These are phyloP conservation scores for Ophion obscuratus DNA, from an alignment of 2,888 invertebrate species.

Conservation along the genomic window DNA sequence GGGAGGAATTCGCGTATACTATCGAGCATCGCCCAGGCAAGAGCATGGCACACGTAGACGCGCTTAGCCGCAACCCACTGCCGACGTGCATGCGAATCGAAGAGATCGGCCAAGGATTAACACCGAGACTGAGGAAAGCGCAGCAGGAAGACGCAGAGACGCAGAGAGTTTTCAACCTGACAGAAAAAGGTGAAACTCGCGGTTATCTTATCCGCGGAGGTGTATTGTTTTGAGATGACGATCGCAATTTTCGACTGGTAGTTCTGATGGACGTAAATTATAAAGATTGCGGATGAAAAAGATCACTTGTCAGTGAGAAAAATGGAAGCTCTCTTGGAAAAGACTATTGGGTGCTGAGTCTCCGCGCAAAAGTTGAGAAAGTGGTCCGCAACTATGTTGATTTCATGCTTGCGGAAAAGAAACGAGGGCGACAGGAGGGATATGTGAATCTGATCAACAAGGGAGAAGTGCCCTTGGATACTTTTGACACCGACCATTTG, in stretches of 20 bases:
- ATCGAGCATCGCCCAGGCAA: constrained; percentile 7
- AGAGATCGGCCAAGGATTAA: not conserved
- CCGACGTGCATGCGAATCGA: not conserved
- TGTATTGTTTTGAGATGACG: not conserved
- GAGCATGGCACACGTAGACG: constrained; percentile 14
- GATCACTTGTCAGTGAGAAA: not conserved
- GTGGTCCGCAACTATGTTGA: not conserved
- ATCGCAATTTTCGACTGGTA: not conserved
- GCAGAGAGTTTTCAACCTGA: not conserved
- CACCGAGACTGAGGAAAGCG: not conserved
- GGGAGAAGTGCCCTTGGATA: constrained; percentile 73
- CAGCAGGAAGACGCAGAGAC: not conserved
- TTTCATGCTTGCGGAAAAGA: constrained; percentile 5
- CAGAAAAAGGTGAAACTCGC: not conserved
- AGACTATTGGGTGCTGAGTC: not conserved
- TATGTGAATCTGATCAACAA: constrained; percentile 76
- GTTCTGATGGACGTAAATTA: not conserved
- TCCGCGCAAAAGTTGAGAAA: too few species aligned
- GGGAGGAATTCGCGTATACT: not conserved
- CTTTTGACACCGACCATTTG: constrained; percentile 78
- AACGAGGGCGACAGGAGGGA: constrained; percentile 71
- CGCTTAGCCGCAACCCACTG: constrained; percentile 12
- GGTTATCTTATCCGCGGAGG: not conserved
- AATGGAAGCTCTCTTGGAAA: not conserved
- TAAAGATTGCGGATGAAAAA: not conserved